These are phyloP conservation scores for Trachythela sp. DNA, from an alignment of 64 coral and sea anemone species.

Conservation along the genomic window DNA sequence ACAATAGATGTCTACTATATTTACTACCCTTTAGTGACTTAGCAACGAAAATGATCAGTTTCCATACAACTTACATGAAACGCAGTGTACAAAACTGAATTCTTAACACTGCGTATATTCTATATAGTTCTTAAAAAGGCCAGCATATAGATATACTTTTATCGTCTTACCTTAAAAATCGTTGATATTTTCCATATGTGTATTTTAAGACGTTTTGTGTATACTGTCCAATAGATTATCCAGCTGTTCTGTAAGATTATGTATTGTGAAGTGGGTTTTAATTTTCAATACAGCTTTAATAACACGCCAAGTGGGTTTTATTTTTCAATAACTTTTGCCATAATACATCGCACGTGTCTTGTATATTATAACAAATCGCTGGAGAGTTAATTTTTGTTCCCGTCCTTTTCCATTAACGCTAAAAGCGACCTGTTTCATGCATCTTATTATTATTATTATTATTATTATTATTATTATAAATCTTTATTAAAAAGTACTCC, in stretches of 20 bases:
- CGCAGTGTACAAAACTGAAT: neutral
- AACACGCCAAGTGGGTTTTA: neutral
- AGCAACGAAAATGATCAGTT: neutral
- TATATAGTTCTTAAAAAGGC: too few relatives aligned
- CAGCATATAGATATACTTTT: too few relatives aligned
- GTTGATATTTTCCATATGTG: too few relatives aligned
- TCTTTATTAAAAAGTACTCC: too few relatives aligned
- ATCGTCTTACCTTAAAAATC: too few relatives aligned
- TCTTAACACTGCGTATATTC: neutral
- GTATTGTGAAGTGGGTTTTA: neutral
- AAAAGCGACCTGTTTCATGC: neutral
- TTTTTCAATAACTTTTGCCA: neutral
- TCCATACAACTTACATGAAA: neutral
- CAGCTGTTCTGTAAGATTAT: neutral
- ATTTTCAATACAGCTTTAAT: neutral
- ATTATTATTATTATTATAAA: too few relatives aligned
- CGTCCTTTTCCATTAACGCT: neutral
- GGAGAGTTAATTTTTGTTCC: neutral
- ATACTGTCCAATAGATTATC: too few relatives aligned
- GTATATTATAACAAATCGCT: neutral
- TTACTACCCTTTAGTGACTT: neutral
- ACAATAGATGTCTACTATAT: neutral
- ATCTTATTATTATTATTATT: neutral
- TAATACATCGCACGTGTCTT: neutral
- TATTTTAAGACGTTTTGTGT: too few relatives aligned